Evolutionary conservation across 2,113 vertebrate species (phyloP).

Genomic region (Mobula hypostoma): DNA sequence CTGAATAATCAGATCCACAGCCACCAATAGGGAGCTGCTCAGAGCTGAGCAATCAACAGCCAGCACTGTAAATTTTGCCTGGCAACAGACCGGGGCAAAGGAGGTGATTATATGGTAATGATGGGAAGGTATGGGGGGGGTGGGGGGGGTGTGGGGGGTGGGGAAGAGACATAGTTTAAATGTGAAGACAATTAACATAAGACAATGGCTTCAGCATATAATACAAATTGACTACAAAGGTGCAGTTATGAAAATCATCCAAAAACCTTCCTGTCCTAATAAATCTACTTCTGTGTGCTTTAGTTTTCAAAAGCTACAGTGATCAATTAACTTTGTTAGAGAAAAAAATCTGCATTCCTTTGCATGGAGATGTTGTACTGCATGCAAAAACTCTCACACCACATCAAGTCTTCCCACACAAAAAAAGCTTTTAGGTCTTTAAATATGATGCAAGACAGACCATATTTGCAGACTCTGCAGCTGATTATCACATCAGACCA

Average conservation of each 20-base stretch:
- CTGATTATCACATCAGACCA: not conserved
- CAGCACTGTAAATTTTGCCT: slow-evolving; percentile 47
- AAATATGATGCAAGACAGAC: not conserved
- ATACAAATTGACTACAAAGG: not conserved
- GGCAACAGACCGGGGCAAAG: slow-evolving; percentile 51
- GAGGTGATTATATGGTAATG: not conserved
- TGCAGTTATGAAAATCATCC: not conserved
- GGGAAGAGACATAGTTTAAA: not conserved
- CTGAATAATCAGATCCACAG: slow-evolving; percentile 41
- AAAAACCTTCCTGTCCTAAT: not conserved
- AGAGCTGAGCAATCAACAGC: slow-evolving; percentile 41
- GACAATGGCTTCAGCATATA: not conserved
- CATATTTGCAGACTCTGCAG: slow-evolving; percentile 3
- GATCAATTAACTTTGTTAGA: not conserved
- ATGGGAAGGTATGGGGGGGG: not conserved
- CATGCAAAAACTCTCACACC: not conserved
- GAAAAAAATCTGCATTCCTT: not conserved
- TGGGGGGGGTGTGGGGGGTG: too few species aligned
- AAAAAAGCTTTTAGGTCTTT: not conserved
- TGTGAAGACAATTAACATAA: not conserved
- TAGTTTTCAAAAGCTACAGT: not conserved
- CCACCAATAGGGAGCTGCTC: slow-evolving; percentile 44
- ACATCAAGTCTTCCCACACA: too few species aligned
- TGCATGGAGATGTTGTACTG: not conserved
- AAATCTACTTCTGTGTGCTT: not conserved